Conservation (phyloP, 2,888 invertebrate genomes). For the Icerya purchasi region DNA sequence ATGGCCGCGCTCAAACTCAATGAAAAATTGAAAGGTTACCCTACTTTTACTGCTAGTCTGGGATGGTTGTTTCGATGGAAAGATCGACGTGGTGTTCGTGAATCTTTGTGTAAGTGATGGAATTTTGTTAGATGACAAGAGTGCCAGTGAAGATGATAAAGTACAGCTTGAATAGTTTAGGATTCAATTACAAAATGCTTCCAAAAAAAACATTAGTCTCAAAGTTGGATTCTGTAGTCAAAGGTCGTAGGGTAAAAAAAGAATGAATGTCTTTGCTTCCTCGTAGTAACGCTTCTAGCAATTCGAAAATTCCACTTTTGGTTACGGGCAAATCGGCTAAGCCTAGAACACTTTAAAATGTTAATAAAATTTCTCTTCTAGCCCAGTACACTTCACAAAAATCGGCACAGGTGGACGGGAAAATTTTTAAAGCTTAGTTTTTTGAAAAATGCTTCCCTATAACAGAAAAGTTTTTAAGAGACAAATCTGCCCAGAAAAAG, state of each 20-base stretch:
- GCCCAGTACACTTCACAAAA: constrained; percentile 18
- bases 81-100: constrained; percentile 18
- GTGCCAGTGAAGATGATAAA: constrained; percentile 15
- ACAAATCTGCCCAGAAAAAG: constrained; percentile 14
- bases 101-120: constrained; percentile 16
- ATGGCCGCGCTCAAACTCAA: constrained; percentile 4
- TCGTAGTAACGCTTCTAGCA: constrained; percentile 19
- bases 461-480: constrained; percentile 14
- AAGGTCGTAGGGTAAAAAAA: constrained; percentile 19
- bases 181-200: constrained; percentile 19
- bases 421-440: constrained; percentile 16
- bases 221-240: constrained; percentile 17
- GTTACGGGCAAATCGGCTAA: constrained; percentile 20
- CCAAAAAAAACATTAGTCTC: constrained; percentile 18
- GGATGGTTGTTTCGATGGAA: constrained; percentile 20
- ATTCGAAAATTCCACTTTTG: constrained; percentile 18
- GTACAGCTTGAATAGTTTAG: constrained; percentile 15
- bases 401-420: constrained; percentile 18
- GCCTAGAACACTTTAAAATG: constrained; percentile 18
- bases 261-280: constrained; percentile 19
- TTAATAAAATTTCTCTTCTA: constrained; percentile 15
- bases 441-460: constrained; percentile 14
- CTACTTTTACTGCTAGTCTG: constrained; percentile 2
- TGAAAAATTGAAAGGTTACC: too few relatives aligned
- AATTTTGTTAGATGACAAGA: constrained; percentile 14